Base-by-base conservation (phyloP, 2,113 vertebrate species). In the Cyanistes caeruleus region DNA sequence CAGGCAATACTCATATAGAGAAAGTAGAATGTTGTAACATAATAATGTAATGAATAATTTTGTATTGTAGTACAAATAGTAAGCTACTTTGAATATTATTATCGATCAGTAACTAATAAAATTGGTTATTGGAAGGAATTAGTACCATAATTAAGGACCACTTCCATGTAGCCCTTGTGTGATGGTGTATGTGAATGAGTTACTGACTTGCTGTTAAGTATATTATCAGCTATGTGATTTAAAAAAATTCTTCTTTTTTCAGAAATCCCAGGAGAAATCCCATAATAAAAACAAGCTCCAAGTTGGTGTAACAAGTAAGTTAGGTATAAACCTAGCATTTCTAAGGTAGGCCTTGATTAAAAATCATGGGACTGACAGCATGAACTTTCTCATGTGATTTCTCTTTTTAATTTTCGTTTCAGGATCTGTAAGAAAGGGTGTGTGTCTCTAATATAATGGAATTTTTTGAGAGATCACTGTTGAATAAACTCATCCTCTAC, bases 201-300 rank as follows among this genome's bases (percentile, higher is more conserved):
- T 92, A 55, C 21, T 75, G 52, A n/a, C 15, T 78, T 91, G 28
- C 27, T 81, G 4, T 55, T 79, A 21, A 51, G 1, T 60, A 8
- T 83, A 24, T 90, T 89, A 43, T 30, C 17, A 85, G 15, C 25
- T 75, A 4, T 44, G 56, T 64, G 43, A 83, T 86, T 78, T 65
- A 6, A 83, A 81, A 67, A 77, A 70, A 56, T 24, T 96, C 7
- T 97, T 97, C 13, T 85, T 35, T 97, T 91, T 95, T 53, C 96
- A 99, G 99, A 99, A 99, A 98, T 97, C 97, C 79, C 99, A 98
- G 95, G 99, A 99, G 91, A 99, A 98, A 94, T 98, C 97, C 89
- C 90, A 89, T 89, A 98, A 96, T 87, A 99, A 98, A 98, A 98
- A 90, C 97, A 99, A 98, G 94, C 97, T 98, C 3, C 97, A 98